These are phyloP conservation scores for Heterocephalus glaber DNA, from an alignment of 2,113 vertebrate species.

Conservation along the genomic window DNA sequence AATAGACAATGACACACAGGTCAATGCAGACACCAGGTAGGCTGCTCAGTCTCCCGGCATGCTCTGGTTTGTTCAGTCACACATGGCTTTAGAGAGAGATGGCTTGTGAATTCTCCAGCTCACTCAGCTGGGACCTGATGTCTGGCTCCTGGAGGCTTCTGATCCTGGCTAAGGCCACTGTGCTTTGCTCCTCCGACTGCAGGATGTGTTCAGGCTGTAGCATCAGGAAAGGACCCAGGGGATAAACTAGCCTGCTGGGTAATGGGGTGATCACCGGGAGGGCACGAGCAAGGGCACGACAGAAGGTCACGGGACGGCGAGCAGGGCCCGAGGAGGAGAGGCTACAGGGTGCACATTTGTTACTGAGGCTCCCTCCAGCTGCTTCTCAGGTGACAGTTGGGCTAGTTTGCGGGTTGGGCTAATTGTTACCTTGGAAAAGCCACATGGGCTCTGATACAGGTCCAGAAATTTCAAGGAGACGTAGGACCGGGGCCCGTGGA, in stretches of 20 bases:
- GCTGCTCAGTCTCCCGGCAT: background rate
- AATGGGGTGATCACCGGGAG: background rate
- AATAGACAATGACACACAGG: background rate
- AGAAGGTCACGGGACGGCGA: background rate
- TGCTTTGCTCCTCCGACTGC: background rate
- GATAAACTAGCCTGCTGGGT: background rate
- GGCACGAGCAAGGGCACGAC: background rate
- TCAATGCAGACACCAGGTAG: fast-evolving
- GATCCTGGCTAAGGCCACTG: background rate
- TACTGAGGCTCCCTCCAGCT: background rate
- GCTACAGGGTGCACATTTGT: background rate
- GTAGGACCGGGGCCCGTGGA: fast-evolving
- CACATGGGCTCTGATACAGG: no score
- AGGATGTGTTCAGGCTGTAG: background rate
- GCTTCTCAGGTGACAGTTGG: background rate
- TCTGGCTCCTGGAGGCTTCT: background rate
- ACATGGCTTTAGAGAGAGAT: background rate
- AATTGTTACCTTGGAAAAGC: no score
- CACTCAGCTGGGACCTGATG: no score
- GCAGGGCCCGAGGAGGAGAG: background rate
- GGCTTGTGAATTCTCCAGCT: fast-evolving
- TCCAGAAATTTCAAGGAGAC: no score
- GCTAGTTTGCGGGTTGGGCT: background rate
- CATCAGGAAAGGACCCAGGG: background rate
- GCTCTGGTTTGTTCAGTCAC: fast-evolving